A percentile compares a stretch with the other conserved stretches of the same genome.
phyloP scores from a whole-genome alignment of 1,140 invertebrate species.

The Drusus annulatus region DNA sequence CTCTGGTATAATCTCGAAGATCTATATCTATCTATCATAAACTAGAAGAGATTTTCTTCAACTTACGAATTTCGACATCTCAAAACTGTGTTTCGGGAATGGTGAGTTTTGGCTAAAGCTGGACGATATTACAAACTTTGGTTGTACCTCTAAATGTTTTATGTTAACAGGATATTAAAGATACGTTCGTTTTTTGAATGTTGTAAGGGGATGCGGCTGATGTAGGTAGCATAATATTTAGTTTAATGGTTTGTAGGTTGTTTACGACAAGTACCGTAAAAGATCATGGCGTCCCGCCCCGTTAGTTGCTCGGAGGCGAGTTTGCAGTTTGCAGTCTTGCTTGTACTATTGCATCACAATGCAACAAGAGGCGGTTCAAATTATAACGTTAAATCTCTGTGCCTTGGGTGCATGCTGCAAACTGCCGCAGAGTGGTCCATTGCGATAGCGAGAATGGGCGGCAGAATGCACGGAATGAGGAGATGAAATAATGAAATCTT shows the following conservation, averaged over 20 bases:
- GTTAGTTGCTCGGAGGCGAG: conserved; percentile 9
- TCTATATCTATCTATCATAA: too few species aligned
- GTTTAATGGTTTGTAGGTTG: not conserved
- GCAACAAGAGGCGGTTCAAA: conserved; percentile 54
- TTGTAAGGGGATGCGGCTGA: too few species aligned
- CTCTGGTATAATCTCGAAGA: too few species aligned
- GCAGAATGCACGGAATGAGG: conserved; percentile 25
- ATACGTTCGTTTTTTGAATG: too few species aligned
- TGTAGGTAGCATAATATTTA: too few species aligned
- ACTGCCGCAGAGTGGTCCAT: conserved; percentile 24
- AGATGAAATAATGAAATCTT: conserved; percentile 37
- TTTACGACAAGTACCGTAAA: conserved; percentile 7
- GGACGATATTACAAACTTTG: too few species aligned
- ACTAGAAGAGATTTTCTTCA: too few species aligned
- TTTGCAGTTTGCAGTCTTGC: conserved; percentile 25
- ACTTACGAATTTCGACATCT: too few species aligned
- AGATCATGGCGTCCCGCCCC: conserved; percentile 15
- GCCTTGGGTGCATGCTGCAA: conserved; percentile 22
- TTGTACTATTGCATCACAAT: conserved; percentile 51
- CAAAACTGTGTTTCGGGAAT: too few species aligned
- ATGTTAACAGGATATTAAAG: too few species aligned
- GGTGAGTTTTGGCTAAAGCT: too few species aligned
- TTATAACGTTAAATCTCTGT: conserved; percentile 54
- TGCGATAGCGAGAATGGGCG: conserved; percentile 44
- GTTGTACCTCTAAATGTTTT: too few species aligned